These are phyloP conservation scores for Thalassarche chlororhynchos DNA, from an alignment of 2,113 vertebrate genomes.

Conservation along the genomic window DNA sequence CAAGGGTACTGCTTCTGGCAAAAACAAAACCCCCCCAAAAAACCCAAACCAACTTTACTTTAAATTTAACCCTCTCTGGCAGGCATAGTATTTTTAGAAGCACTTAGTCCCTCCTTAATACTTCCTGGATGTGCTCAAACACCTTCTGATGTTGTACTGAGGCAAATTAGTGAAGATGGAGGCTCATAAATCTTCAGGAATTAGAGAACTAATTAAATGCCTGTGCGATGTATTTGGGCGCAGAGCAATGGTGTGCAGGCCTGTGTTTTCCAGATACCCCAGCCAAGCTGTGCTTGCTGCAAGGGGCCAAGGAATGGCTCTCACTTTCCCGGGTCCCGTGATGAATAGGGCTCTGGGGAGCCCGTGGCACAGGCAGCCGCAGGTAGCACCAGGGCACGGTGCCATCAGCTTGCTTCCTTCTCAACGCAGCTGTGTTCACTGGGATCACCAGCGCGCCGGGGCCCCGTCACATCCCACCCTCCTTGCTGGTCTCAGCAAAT, in stretches of 20 bases:
- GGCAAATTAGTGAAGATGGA: neutral
- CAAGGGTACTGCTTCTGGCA: neutral
- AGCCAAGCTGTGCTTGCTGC: neutral
- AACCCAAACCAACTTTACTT: neutral
- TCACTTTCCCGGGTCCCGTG: rapidly evolving
- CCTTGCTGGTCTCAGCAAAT: neutral
- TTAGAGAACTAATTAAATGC: neutral
- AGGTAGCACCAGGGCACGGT: neutral
- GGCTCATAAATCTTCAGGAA: slow-evolving; percentile 2
- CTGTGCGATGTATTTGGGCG: neutral
- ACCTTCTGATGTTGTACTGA: neutral
- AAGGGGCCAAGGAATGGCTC: neutral
- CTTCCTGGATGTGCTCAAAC: neutral
- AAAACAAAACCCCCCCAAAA: neutral
- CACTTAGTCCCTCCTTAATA: neutral
- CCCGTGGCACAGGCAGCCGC: neutral
- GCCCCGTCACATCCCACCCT: neutral
- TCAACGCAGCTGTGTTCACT: neutral
- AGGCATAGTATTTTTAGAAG: neutral
- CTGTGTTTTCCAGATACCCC: neutral
- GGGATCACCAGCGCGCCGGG: neutral
- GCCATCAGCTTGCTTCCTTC: neutral
- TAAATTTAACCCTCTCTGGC: slow-evolving; percentile 15
- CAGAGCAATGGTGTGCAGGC: neutral
- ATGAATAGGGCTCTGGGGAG: neutral